Percentiles rank a stretch among this genome's conserved stretches.
Conservation (phyloP, 2,888 invertebrate species). For the Conus canariensis region DNA sequence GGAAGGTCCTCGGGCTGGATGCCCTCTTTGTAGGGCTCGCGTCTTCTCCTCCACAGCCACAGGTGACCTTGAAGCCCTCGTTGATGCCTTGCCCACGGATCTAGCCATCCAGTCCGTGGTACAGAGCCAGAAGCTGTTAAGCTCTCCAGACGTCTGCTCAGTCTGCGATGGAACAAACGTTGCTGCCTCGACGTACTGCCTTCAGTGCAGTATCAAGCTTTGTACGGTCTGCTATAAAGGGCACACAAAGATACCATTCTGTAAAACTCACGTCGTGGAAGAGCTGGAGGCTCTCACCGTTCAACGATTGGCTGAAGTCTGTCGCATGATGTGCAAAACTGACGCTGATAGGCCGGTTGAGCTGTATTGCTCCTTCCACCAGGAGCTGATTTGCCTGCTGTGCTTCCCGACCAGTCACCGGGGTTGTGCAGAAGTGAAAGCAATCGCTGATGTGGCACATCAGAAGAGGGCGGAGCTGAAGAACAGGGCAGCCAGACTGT, state of each 20-base stretch:
- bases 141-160: not conserved
- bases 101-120: conserved; percentile 3
- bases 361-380: conserved; percentile 15
- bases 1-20: not conserved
- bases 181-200: not conserved
- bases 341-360: not conserved
- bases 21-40: conserved; percentile 13
- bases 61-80: not conserved
- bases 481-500: not conserved
- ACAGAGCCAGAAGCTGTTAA: not conserved
- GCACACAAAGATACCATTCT: not conserved
- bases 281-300: not conserved
- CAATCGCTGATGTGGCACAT: not conserved
- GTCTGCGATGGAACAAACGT: not conserved
- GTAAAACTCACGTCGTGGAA: not conserved
- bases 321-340: not conserved
- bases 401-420: not conserved
- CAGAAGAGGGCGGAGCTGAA: not conserved
- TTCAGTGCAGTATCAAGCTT: conserved; percentile 18
- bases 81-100: conserved; percentile 16
- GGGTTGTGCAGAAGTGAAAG: not conserved
- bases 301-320: not conserved
- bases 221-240: not conserved
- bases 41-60: not conserved
- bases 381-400: conserved; percentile 17